Base-by-base conservation (phyloP, 1,140 invertebrate species). In the Samia ricini region DNA sequence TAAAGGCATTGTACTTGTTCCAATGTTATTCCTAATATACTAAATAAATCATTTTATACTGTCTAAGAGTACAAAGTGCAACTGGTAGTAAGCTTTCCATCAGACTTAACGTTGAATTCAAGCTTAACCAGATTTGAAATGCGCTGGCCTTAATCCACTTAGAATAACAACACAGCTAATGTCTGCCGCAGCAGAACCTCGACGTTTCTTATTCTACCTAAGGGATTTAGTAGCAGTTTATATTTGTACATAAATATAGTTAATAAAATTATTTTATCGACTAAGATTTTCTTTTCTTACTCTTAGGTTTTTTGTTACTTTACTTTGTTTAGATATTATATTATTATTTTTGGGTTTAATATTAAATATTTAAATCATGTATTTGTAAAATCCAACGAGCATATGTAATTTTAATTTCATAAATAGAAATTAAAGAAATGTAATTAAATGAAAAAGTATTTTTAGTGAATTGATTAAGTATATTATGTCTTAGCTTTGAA, bases 61-160 rank as follows among this genome's bases (percentile, higher is more conserved):
- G 42, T 48, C 20, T 42, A 62, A 68, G 61, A 51, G 26, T 67
- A 80, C 71, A 73, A 77, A 81, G 72, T 78, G 78, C 80, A 83
- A 64, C 63, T 63, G 55, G 69, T 58, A 67, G 23, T 74, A 79
- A 79, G 74, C 76, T 76, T 71, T 75, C 74, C 66, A 69, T 76
- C 73, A 74, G 76, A 72, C 69, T 76, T 81, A 83, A 77, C 77
- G 76, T 73, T 73, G 64, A 51, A 65, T 77, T 72, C 69, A 63
- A 70, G 81, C 81, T 88, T 83, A 87, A 77, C 76, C 74, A 82
- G 79, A 82, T 76, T 77, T 79, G 74, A 85, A 81, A 88, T 77
- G 78, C 80, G 80, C 75, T 84, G 77, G 68, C 75, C 85, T 76
- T 86, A 86, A 88, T 88, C 83, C 83, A 81, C 76, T 86, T 88